Evolutionary conservation across 2,888 invertebrate species (phyloP).

Genomic region (Eilema caniola): DNA sequence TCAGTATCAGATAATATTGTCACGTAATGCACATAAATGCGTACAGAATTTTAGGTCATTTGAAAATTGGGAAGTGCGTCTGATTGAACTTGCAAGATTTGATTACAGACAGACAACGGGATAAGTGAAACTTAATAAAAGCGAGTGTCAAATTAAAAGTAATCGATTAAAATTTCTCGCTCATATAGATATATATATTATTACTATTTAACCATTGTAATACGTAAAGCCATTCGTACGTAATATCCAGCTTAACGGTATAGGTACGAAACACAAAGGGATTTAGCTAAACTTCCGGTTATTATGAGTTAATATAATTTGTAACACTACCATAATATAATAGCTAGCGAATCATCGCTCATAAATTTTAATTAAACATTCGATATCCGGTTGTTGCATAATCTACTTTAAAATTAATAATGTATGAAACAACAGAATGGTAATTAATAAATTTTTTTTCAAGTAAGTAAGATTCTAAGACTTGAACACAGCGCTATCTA

Average conservation of each 20-base stretch:
- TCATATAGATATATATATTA: slow-evolving; percentile 44
- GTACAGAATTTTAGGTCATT: no score
- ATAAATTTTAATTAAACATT: slow-evolving; percentile 79
- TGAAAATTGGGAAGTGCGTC: no score
- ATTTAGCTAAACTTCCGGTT: slow-evolving; percentile 63
- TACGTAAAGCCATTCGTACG: slow-evolving; percentile 46
- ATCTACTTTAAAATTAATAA: slow-evolving; percentile 62
- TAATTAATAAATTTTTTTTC: not conserved
- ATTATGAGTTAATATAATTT: slow-evolving; percentile 70
- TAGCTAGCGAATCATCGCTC: slow-evolving; percentile 68
- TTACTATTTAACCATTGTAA: slow-evolving; percentile 42
- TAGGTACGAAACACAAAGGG: slow-evolving; percentile 64
- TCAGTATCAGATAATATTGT: no score
- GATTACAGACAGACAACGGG: no score
- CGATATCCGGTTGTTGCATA: slow-evolving; percentile 63
- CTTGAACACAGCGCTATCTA: no score
- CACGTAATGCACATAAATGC: no score
- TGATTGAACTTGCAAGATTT: no score
- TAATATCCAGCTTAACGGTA: slow-evolving; percentile 47
- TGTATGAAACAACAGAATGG: slow-evolving; percentile 48
- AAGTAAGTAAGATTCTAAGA: no score
- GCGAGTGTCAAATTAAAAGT: not conserved
- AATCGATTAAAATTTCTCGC: slow-evolving; percentile 21
- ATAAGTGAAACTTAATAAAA: no score
- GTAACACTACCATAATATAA: slow-evolving; percentile 62